Evolutionary conservation across 2,888 invertebrate genomes (phyloP), one percentile per base, ranked within the genome.

Genomic region (Pterobdella sp.): DNA sequence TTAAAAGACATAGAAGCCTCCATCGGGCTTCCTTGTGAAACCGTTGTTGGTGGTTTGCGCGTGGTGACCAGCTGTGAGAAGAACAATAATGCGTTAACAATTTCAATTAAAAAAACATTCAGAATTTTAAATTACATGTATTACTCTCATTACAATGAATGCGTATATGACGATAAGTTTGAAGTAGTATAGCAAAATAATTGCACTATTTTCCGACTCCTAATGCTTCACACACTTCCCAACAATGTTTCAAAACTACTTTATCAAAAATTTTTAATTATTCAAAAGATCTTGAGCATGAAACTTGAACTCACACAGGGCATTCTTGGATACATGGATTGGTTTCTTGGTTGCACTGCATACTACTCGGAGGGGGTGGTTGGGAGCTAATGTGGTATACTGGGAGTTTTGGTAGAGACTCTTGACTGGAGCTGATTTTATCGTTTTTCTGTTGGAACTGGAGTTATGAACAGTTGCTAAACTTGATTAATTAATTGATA

Each of bases 41-140:
- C 84, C 84, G 69, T 80, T 79, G 79, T 84, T 84, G 56, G 84
- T 84, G 72, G 82, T 82, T 78, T 84, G 83, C 42, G 82, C 80
- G 75, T 84, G 84, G 73, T 82, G 81, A 49, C 83, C 81, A 76
- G 80, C 84, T 78, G 77, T 80, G 80, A 76, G 4, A 65, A 31
- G 31, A 69, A 1, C 26, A 37, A 26, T 22, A 22, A 36, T 14
- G n/a, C 35, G 7, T 35, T 32, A 67, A 67, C n/a, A 31, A 35
- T 34, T 34, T 69, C n/a, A n/a, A n/a, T n/a, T n/a, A n/a, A n/a
- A n/a, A n/a, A n/a, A n/a, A n/a, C n/a, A n/a, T n/a, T n/a, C n/a
- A n/a, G n/a, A n/a, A n/a, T n/a, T n/a, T n/a, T n/a, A n/a, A n/a
- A n/a, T n/a, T n/a, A n/a, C n/a, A n/a, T n/a, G n/a, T n/a, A n/a